Percentiles rank a stretch among this genome's conserved stretches.
Evolutionary conservation across 2,113 vertebrate species (phyloP).

Genomic region (Malurus elegans): DNA sequence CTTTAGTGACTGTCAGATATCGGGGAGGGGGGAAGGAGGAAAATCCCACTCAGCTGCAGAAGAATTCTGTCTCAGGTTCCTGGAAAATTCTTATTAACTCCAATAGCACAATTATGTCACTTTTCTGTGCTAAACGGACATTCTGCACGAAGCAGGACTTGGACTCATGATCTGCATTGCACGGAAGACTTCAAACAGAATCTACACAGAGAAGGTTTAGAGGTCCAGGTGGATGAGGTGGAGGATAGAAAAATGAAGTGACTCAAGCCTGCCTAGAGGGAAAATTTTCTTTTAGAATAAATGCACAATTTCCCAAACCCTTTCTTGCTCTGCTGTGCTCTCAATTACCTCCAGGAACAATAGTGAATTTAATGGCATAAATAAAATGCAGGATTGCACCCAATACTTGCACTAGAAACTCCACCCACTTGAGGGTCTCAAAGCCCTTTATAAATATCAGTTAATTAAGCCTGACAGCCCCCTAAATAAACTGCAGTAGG

Average conservation of each 20-base stretch:
- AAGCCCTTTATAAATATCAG: constrained; percentile 58
- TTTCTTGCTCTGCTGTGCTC: neutral
- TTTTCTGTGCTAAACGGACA: neutral
- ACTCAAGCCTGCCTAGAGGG: neutral
- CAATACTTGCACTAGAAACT: neutral
- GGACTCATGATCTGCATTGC: neutral
- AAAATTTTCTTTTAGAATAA: neutral
- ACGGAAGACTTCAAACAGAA: neutral
- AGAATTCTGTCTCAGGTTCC: neutral
- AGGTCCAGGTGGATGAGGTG: neutral
- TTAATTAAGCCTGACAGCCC: constrained; percentile 62
- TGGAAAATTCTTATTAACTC: neutral
- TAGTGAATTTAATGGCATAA: neutral
- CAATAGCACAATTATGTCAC: neutral
- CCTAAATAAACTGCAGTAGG: constrained; percentile 38
- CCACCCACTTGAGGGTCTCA: constrained; percentile 26
- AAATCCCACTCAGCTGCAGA: neutral
- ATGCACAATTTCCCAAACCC: neutral
- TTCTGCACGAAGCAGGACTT: neutral
- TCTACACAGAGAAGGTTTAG: neutral
- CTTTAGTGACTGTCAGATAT: neutral
- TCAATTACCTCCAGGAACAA: neutral
- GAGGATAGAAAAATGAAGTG: neutral
- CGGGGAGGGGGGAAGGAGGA: neutral
- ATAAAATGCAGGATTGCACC: neutral